Percentiles rank a stretch among this genome's conserved stretches.
phyloP scores from a whole-genome alignment of 35 echinoderm and acorn worm species.

The Eucidaris tribuloides region DNA sequence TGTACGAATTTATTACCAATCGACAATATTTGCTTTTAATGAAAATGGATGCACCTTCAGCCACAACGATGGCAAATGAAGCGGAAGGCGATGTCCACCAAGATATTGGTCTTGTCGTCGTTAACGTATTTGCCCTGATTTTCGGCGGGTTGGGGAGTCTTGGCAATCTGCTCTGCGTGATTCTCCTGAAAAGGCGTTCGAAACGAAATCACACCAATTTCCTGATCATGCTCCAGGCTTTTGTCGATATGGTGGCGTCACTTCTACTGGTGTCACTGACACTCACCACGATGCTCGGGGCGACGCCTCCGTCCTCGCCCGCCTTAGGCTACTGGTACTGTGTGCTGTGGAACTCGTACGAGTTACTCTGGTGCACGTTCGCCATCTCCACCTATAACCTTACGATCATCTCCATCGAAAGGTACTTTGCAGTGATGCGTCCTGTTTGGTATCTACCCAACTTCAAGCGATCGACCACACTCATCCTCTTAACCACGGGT shows the following conservation, averaged over 20 bases:
- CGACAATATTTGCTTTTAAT: no score
- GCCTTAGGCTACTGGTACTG: background rate
- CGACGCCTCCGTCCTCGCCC: background rate
- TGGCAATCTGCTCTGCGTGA: conserved; percentile 30
- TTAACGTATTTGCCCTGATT: background rate
- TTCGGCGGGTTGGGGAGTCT: conserved; percentile 6
- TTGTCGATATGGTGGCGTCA: background rate
- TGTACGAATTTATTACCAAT: no score
- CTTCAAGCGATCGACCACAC: background rate
- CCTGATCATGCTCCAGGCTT: conserved; percentile 35
- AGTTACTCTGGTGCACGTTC: background rate
- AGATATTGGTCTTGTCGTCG: no score
- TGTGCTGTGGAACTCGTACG: background rate
- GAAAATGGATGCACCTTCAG: no score
- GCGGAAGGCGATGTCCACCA: no score
- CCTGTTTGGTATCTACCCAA: background rate
- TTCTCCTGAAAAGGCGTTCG: background rate
- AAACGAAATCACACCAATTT: conserved; percentile 21
- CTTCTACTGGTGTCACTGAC: background rate
- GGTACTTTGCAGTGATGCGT: background rate
- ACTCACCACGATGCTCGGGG: background rate
- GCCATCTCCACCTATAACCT: conserved; percentile 18
- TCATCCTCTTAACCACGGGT: background rate
- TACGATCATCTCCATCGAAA: background rate
- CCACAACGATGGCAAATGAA: no score